Base-by-base conservation (phyloP, 1,140 invertebrate genomes). In the Uloborus diversus region DNA sequence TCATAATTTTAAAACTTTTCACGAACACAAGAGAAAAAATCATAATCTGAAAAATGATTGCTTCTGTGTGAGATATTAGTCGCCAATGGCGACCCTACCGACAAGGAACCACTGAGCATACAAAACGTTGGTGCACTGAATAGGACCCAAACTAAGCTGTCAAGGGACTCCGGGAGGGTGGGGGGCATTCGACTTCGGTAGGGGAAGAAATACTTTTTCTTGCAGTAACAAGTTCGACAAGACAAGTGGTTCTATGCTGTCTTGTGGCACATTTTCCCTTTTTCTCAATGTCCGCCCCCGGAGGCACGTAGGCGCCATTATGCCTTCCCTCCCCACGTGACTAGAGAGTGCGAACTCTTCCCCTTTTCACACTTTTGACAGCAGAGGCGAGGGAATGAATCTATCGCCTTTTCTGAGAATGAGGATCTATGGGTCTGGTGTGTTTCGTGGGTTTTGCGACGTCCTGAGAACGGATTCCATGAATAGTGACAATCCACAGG, bases 111-210 rank as follows among this genome's bases (percentile, higher is more conserved):
- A n/a, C n/a, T n/a, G n/a, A n/a, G n/a, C n/a, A n/a, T n/a, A n/a
- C 61, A 64, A 64, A 20, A 23, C 42, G 61, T 7, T 23, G n/a
- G 13, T 23, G 5, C n/a, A 9, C n/a, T 35, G 25, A 3, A 64
- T 23, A 47, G 32, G 33, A 64, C 33, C 32, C 61, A 64, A 64
- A 64, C 61, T 64, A 37, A 64, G 61, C 61, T 64, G 61, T 64
- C 61, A 35, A 23, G 17, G n/a, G 42, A 17, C 35, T 2, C 20
- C 32, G 23, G 20, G 33, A 20, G 33, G 27, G 61, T 14, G 57
- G 5, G 14, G 57, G 3, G 14, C 11, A n/a, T 32, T 23, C 33
- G 30, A 23, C 9, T 33, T 23, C 17, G 4, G 20, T 32, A 37
- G 23, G 61, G 30, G 61, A 30, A 59, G 11, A 14, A 17, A 9